Conservation (phyloP, 2,888 invertebrate species). For the Euplagia quadripunctaria region DNA sequence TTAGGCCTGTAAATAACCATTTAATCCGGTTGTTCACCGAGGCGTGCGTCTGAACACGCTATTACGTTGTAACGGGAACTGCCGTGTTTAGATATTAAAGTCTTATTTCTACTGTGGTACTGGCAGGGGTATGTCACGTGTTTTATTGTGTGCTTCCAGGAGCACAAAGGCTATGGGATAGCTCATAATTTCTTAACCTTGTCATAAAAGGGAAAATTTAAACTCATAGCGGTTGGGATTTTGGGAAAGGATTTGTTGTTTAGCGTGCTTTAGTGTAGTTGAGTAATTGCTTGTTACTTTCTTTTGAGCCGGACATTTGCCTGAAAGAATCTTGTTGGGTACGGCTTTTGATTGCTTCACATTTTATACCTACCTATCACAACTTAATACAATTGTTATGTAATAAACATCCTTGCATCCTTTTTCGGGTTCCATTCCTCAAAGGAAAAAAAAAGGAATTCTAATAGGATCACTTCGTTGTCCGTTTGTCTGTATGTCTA, state of each 20-base stretch:
- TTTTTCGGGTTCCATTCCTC: neutral
- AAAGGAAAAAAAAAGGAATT: too few relatives aligned
- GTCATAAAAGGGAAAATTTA: constrained; percentile 10
- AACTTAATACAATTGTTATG: too few relatives aligned
- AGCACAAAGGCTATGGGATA: constrained; percentile 11
- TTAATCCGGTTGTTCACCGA: constrained; percentile 37
- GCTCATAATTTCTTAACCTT: constrained; percentile 18
- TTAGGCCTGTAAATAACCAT: constrained; percentile 43
- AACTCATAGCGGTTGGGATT: neutral
- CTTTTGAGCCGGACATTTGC: neutral
- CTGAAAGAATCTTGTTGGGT: neutral
- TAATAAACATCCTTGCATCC: too few relatives aligned
- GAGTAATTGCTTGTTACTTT: constrained; percentile 6
- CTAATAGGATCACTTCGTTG: too few relatives aligned
- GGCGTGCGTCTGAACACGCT: constrained; percentile 35
- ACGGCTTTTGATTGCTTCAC: neutral
- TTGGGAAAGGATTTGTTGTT: neutral
- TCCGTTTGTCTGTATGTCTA: too few relatives aligned
- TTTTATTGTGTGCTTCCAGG: constrained; percentile 16
- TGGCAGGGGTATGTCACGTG: constrained; percentile 2
- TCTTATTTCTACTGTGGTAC: constrained; percentile 36
- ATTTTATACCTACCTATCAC: too few relatives aligned
- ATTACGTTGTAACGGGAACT: constrained; percentile 31
- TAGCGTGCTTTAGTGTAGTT: neutral
- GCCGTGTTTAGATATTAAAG: constrained; percentile 46